Base-by-base conservation (phyloP, 2,113 vertebrate species). In the Haemorhous mexicanus region DNA sequence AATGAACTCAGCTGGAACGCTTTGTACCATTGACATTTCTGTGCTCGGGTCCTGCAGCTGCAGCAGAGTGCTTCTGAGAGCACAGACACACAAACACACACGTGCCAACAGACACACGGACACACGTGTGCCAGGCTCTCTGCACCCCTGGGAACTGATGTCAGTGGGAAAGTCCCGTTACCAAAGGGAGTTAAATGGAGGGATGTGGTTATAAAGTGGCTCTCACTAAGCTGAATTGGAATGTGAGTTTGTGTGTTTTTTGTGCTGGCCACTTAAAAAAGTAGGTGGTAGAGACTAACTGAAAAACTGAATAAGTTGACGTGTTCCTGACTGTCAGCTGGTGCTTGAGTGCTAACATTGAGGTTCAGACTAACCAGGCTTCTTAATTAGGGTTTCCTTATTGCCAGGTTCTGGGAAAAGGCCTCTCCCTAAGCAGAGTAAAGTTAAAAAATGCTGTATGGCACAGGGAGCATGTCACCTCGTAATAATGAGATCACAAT, bases 11-110 rank as follows among this genome's bases (percentile, higher is more conserved):
- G 95, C 78, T 90, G 92, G 97, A 96, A 97, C 59, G 27, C 95
- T 90, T 47, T n/a, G 90, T 97, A 46, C 92, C 89, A 72, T 43
- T 72, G 24, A 92, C 74, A 26, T 64, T 92, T 93, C 4, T 85
- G 91, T 58, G 93, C 93, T 96, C 35, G 69, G 76, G 73, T 78
- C 82, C 73, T 96, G 97, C 97, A 98, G 98, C 97, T 98, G 98
- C 88, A 86, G 55, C 3, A 10, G 19, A 56, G 62, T n/a, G 10
- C 1, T 6, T 44, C 69, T 59, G 84, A 49, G 55, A 66, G 73
- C 44, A 49, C 39, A 46, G 39, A 44, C 10, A 4, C 70, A 41
- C 22, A 8, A 16, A 59, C 22, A 37, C n/a, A 59, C 56, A 23
- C 56, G n/a, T 59, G 56, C 56, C 56, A 35, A 11, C 24, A 6